Conservation (phyloP, 2,888 invertebrate genomes). For the Galerucella pusilla region DNA sequence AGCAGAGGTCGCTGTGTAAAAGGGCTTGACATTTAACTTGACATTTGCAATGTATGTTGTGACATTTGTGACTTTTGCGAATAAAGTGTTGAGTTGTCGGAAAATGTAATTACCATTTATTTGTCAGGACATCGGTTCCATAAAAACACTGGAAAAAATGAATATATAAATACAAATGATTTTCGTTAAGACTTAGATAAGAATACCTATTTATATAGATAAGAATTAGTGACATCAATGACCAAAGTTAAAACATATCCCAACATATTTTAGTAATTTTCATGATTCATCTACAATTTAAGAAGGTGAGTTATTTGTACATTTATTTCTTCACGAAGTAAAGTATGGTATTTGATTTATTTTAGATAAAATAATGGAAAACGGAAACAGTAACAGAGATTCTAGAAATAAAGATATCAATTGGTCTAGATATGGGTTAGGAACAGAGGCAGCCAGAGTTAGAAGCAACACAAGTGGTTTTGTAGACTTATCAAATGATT, state of each 20-base stretch:
- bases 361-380: conserved; percentile 47
- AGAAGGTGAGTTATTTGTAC: conserved; percentile 24
- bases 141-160: conserved; percentile 1
- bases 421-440: conserved; percentile 70
- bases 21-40: neutral
- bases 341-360: conserved; percentile 11
- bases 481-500: conserved; percentile 80
- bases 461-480: conserved; percentile 79
- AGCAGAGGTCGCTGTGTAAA: neutral
- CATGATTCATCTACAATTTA: conserved; percentile 39
- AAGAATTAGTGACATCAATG: conserved; percentile 25
- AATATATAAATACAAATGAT: conserved; percentile 24
- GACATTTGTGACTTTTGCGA: neutral
- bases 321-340: conserved; percentile 15
- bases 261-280: conserved; percentile 30
- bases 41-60: conserved; percentile 3
- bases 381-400: conserved; percentile 41
- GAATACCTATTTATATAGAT: conserved; percentile 24
- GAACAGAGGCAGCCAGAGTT: conserved; percentile 64
- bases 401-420: conserved; percentile 64
- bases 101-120: conserved; percentile 19
- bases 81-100: conserved; percentile 23
- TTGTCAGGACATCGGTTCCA: neutral
- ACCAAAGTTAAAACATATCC: conserved; percentile 38
- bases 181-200: conserved; percentile 27